phyloP scores from a whole-genome alignment of 1,140 invertebrate genomes.

The Chrysomallon squamiferum region DNA sequence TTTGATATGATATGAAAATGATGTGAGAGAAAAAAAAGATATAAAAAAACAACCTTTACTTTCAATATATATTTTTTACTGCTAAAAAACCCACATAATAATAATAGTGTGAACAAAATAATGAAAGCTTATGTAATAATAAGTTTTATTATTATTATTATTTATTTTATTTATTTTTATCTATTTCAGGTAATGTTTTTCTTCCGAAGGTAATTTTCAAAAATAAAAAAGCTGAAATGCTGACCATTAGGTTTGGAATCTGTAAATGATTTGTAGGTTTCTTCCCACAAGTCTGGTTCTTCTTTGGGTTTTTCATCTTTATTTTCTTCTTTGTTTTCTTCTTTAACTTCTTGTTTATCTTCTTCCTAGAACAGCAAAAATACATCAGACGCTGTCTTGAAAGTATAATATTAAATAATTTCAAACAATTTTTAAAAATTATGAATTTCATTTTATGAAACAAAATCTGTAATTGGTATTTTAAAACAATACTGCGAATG shows the following conservation, averaged over 20 bases:
- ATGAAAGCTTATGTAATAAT: too few species aligned
- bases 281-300: constrained; percentile 92
- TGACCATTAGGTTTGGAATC: constrained; percentile 90
- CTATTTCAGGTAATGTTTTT: too few species aligned
- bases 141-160: too few species aligned
- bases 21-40: neutral
- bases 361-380: constrained; percentile 41
- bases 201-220: neutral
- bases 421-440: constrained; percentile 17
- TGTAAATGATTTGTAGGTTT: constrained; percentile 92
- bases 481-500: too few species aligned
- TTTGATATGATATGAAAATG: too few species aligned
- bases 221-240: neutral
- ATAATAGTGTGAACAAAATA: too few species aligned
- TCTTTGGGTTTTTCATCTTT: constrained; percentile 61
- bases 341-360: constrained; percentile 36
- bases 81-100: neutral
- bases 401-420: constrained; percentile 20
- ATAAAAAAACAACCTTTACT: neutral
- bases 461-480: too few species aligned
- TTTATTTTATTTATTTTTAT: too few species aligned
- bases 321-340: constrained; percentile 35
- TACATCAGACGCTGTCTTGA: neutral
- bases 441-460: too few species aligned
- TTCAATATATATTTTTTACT: neutral